Conservation (phyloP, 1,140 invertebrate species). For the Polypedilum vanderplanki region DNA sequence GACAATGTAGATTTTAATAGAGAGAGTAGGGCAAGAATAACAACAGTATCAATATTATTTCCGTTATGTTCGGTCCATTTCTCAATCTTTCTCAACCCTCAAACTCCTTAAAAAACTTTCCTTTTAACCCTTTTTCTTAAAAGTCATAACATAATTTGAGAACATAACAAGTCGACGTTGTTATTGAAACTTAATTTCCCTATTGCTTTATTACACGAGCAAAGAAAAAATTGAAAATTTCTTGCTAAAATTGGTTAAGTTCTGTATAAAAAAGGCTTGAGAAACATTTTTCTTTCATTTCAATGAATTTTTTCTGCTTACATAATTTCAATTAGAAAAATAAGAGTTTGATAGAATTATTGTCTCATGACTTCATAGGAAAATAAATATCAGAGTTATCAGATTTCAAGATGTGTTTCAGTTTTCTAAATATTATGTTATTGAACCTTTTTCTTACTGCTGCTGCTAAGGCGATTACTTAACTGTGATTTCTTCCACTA, state of each 20-base stretch:
- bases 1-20: background rate
- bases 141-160: background rate
- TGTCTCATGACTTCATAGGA: background rate
- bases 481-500: background rate
- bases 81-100: too few species aligned
- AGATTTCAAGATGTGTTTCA: background rate
- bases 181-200: slow-evolving; percentile 7
- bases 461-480: background rate
- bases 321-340: background rate
- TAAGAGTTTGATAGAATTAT: too few species aligned
- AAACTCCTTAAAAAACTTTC: too few species aligned
- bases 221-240: background rate
- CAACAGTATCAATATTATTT: background rate
- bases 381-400: background rate
- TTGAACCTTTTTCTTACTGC: background rate
- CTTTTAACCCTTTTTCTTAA: background rate
- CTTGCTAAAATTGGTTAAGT: background rate
- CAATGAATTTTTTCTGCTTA: background rate
- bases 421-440: background rate
- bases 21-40: background rate
- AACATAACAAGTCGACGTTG: background rate
- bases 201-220: background rate
- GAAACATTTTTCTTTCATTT: background rate
- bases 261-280: background rate
- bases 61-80: background rate